phyloP scores from a whole-genome alignment of 2,888 invertebrate genomes.

The Fabriciana adippe region DNA sequence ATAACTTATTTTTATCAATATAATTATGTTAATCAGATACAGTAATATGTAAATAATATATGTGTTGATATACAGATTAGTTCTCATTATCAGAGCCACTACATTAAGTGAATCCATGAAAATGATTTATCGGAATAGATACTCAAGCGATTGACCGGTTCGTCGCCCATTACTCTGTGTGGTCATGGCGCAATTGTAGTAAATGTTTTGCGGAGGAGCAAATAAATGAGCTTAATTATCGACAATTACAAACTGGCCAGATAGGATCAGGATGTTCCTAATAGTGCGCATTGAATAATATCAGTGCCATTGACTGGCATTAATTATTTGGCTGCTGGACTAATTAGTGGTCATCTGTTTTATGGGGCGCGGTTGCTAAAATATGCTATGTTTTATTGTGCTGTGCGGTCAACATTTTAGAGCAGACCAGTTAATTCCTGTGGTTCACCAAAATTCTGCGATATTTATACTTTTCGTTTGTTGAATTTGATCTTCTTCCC shows the following conservation, averaged over 20 bases:
- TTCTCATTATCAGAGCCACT: too few species aligned
- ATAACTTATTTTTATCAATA: too few species aligned
- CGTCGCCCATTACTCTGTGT: conserved; percentile 13
- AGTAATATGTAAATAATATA: too few species aligned
- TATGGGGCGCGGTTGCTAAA: conserved; percentile 20
- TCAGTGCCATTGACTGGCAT: conserved; percentile 25
- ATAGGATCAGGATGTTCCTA: conserved; percentile 44
- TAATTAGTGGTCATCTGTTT: conserved; percentile 31
- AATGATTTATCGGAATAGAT: too few species aligned
- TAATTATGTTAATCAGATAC: too few species aligned
- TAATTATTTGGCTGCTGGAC: conserved; percentile 27
- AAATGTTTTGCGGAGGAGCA: conserved; percentile 51
- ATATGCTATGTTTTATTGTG: conserved; percentile 21
- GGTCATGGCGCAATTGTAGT: conserved; percentile 17
- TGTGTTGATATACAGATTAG: too few species aligned
- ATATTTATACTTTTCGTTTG: too few species aligned
- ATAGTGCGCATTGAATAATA: conserved; percentile 36
- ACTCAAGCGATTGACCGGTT: not conserved
- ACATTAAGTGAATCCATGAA: too few species aligned
- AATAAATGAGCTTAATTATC: conserved; percentile 59
- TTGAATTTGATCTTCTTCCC: too few species aligned
- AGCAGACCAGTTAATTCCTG: not conserved
- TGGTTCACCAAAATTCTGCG: too few species aligned
- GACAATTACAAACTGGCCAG: conserved; percentile 49
- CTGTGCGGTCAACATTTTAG: conserved; percentile 11